A percentile compares a stretch with the other conserved stretches of the same genome.
phyloP scores from a whole-genome alignment of 2,113 vertebrate genomes.

The Saguinus midas region DNA sequence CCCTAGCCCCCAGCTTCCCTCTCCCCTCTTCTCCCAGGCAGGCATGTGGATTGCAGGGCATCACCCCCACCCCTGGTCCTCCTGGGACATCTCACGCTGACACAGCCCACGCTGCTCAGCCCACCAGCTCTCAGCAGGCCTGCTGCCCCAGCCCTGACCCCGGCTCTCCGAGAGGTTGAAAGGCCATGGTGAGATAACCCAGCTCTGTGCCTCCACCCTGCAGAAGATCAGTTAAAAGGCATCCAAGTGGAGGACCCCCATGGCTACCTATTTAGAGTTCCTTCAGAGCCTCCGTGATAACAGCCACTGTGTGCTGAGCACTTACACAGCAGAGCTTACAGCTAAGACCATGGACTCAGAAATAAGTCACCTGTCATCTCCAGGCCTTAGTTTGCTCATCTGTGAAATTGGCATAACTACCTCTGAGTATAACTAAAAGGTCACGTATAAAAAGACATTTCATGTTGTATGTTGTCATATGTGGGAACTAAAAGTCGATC shows the following conservation, averaged over 20 bases:
- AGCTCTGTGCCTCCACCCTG: background rate
- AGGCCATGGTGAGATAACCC: background rate
- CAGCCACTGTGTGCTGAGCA: background rate
- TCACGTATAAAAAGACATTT: background rate
- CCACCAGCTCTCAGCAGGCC: slow-evolving; percentile 46
- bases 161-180: background rate
- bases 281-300: background rate
- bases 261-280: background rate
- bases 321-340: background rate
- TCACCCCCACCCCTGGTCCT: background rate
- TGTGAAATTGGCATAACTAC: background rate
- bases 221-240: slow-evolving; percentile 9
- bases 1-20: too few species aligned
- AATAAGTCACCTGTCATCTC: background rate
- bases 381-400: background rate
- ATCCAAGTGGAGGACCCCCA: background rate
- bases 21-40: background rate
- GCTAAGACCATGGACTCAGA: background rate
- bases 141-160: slow-evolving; percentile 43
- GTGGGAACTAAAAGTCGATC: background rate
- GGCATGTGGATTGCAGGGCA: background rate
- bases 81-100: slow-evolving; percentile 71
- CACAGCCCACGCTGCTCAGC: slow-evolving; percentile 50
- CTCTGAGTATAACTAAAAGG: too few species aligned
- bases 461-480: background rate